Conservation (phyloP, 2,797 vertebrate genomes). For the Cetoscarus ocellatus region DNA sequence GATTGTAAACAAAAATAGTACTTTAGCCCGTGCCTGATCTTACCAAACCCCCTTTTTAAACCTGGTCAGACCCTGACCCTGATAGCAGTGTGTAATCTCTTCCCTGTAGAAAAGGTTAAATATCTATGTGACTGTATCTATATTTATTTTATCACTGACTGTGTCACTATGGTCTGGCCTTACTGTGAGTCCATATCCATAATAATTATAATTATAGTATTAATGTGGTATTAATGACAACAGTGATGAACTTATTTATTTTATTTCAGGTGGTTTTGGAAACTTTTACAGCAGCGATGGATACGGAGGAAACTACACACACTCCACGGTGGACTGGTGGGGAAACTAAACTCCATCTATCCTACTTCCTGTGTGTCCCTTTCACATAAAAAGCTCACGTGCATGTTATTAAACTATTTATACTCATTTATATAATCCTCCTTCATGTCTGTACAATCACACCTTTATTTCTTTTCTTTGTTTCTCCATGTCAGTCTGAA, state of each 20-base stretch:
- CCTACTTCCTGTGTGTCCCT: neutral
- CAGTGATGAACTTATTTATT: neutral
- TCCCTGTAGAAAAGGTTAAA: no score
- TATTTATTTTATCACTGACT: no score
- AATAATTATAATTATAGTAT: no score
- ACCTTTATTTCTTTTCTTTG: constrained; percentile 23
- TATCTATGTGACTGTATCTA: no score
- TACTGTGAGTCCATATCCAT: no score
- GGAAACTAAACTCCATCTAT: constrained; percentile 90
- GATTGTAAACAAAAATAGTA: no score
- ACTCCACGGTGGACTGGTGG: constrained; percentile 99
- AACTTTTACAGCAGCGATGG: constrained; percentile 94
- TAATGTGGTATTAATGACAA: no score
- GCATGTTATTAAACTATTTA: constrained; percentile 81
- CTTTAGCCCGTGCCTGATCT: no score
- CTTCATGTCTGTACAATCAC: constrained; percentile 19
- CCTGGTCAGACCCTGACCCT: no score
- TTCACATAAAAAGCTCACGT: constrained; percentile 50
- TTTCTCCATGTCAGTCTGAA: constrained; percentile 3
- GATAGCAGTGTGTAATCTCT: no score
- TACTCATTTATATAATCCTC: constrained; percentile 69
- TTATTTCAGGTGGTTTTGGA: constrained; percentile 83
- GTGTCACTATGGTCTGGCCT: no score
- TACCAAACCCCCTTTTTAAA: no score
- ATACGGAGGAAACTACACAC: constrained; percentile 93